Conservation (phyloP, 2,888 invertebrate genomes). For the Drosophila emarginata region DNA sequence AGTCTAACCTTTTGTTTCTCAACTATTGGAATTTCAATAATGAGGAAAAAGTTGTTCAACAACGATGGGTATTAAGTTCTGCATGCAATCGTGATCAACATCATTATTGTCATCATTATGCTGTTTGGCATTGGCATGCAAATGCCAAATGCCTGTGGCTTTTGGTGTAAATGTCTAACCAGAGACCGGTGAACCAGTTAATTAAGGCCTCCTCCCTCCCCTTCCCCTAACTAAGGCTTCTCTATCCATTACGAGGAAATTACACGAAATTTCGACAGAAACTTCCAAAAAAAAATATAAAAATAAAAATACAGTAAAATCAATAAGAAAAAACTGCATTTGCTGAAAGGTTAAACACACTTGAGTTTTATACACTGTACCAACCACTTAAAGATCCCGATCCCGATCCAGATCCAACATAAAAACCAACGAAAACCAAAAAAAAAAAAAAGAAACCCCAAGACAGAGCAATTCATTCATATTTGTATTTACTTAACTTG, state of each 20-base stretch:
- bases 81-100: slow-evolving; percentile 33
- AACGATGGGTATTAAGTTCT: slow-evolving; percentile 57
- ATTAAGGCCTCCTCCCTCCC: slow-evolving; percentile 46
- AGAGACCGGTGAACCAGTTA: slow-evolving; percentile 68
- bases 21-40: slow-evolving; percentile 53
- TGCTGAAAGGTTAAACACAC: slow-evolving; percentile 58
- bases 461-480: slow-evolving; percentile 67
- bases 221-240: slow-evolving; percentile 56
- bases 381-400: slow-evolving; percentile 48
- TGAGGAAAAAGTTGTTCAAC: slow-evolving; percentile 42
- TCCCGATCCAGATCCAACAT: slow-evolving; percentile 48
- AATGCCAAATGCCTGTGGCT: slow-evolving; percentile 71
- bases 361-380: slow-evolving; percentile 57
- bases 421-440: background rate
- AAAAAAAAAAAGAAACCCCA: slow-evolving; percentile 10
- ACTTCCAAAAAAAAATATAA: slow-evolving; percentile 18
- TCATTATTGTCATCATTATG: slow-evolving; percentile 7
- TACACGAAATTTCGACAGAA: slow-evolving; percentile 55
- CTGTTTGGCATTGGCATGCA: slow-evolving; percentile 30
- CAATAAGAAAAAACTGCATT: slow-evolving; percentile 46
- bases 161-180: slow-evolving; percentile 53
- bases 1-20: slow-evolving; percentile 7
- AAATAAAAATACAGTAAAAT: background rate
- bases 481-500: slow-evolving; percentile 72
- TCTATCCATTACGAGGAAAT: slow-evolving; percentile 51